Conservation (phyloP, 1,140 invertebrate genomes). For the Temnothorax curvispinosus region DNA sequence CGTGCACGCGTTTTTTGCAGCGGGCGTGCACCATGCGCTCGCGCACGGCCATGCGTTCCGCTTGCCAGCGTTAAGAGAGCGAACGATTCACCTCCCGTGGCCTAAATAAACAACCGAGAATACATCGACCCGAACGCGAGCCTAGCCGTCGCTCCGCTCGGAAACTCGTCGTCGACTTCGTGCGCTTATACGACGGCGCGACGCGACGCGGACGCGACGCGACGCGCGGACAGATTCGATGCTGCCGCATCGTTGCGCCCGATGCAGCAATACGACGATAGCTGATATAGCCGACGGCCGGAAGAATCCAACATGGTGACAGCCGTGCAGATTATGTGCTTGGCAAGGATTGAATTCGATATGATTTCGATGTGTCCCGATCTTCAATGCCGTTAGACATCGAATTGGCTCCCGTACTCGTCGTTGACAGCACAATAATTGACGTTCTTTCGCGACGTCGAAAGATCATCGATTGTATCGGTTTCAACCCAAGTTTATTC, state of each 20-base stretch:
- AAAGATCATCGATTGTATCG: not conserved
- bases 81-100: constrained; percentile 84
- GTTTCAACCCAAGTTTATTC: not conserved
- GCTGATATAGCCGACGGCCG: constrained; percentile 4
- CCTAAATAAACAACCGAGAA: constrained; percentile 87
- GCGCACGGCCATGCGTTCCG: constrained; percentile 58
- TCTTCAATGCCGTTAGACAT: not conserved
- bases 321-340: not conserved
- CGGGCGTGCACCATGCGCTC: constrained; percentile 5
- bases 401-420: not conserved
- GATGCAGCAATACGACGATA: constrained; percentile 7
- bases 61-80: constrained; percentile 68
- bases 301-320: not conserved
- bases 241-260: constrained; percentile 28
- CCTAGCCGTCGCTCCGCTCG: constrained; percentile 65
- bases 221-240: constrained; percentile 24
- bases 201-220: not conserved
- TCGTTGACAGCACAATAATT: not conserved
- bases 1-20: constrained; percentile 48
- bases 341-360: constrained; percentile 29
- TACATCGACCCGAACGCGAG: constrained; percentile 83
- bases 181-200: constrained; percentile 59
- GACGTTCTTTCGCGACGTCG: not conserved
- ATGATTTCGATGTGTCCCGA: not conserved
- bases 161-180: constrained; percentile 65